These are phyloP conservation scores for Cheirogaleus major DNA, from an alignment of 2,797 vertebrate genomes.

Conservation along the genomic window DNA sequence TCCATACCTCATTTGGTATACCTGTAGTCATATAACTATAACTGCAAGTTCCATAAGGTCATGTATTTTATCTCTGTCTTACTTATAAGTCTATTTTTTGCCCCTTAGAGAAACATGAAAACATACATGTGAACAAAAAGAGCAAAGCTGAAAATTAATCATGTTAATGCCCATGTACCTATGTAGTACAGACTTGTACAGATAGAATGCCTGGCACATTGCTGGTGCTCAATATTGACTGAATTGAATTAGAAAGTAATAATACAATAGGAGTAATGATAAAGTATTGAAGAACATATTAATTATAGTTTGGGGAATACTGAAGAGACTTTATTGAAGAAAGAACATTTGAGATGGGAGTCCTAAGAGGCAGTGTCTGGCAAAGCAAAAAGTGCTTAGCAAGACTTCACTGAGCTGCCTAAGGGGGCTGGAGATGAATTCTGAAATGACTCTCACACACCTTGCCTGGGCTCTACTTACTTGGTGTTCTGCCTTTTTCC, in stretches of 20 bases:
- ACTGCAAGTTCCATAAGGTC: not conserved
- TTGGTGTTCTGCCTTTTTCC: not conserved
- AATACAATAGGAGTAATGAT: not conserved
- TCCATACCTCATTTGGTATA: not conserved
- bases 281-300: not conserved
- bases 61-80: not conserved
- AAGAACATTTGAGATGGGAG: not conserved
- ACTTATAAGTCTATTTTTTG: not conserved
- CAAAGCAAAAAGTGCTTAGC: not conserved
- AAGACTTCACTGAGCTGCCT: not conserved
- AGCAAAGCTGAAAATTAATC: no score
- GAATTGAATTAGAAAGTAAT: not conserved
- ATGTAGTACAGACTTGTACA: no score
- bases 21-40: not conserved
- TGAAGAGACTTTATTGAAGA: not conserved
- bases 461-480: not conserved
- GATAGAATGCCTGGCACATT: not conserved
- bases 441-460: not conserved
- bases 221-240: not conserved
- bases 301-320: not conserved
- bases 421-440: not conserved
- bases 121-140: no score
- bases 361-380: not conserved
- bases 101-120: no score
- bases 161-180: no score